Conservation (phyloP, 2,888 invertebrate genomes). For the Phortica okadai region DNA sequence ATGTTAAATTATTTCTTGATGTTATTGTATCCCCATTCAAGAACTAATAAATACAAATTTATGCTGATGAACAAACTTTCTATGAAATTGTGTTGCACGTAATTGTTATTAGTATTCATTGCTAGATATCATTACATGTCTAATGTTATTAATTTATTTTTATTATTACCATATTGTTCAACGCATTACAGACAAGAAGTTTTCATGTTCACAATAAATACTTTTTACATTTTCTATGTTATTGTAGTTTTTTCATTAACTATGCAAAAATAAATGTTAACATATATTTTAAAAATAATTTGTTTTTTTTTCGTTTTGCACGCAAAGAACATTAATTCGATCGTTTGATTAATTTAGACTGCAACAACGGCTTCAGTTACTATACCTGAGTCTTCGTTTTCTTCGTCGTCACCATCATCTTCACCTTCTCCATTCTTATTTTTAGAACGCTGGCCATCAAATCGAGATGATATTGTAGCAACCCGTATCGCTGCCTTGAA, state of each 20-base stretch:
- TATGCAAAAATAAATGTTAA: conserved; percentile 28
- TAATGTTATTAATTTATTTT: conserved; percentile 3
- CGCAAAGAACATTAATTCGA: background rate
- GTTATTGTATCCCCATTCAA: no score
- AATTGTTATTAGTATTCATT: background rate
- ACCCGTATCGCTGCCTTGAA: conserved; percentile 84
- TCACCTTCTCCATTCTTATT: conserved; percentile 54
- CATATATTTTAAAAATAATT: conserved; percentile 17
- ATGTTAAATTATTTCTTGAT: no score
- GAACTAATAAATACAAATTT: background rate
- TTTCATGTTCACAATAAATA: background rate
- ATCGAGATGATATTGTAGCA: conserved; percentile 78
- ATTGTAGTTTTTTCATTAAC: background rate
- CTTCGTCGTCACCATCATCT: conserved; percentile 53
- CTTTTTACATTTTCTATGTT: conserved; percentile 5
- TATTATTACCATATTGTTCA: background rate
- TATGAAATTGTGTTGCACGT: background rate
- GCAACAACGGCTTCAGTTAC: background rate
- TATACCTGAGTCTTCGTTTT: conserved; percentile 47
- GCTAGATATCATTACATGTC: background rate
- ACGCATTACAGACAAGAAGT: background rate
- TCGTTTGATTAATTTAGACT: background rate
- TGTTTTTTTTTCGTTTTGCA: background rate
- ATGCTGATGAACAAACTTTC: background rate
- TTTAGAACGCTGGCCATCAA: conserved; percentile 60